These are phyloP conservation scores for Numida meleagris DNA, from an alignment of 2,113 vertebrate genomes.

Conservation along the genomic window DNA sequence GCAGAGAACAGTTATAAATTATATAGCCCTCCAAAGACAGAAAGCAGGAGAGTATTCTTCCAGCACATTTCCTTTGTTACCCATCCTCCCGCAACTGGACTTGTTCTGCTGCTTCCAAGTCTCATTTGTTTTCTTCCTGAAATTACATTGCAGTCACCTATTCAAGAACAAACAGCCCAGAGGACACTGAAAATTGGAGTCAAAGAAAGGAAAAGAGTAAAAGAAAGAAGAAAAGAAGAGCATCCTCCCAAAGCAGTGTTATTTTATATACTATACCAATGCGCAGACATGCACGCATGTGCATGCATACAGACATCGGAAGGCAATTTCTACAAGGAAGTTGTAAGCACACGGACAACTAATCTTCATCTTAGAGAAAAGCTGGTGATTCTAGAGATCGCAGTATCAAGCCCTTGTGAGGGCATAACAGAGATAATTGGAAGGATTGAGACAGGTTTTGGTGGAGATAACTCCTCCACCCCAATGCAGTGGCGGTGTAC, in stretches of 20 bases:
- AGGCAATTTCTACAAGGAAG: background rate
- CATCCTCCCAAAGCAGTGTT: background rate
- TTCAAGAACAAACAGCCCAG: background rate
- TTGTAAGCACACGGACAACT: background rate
- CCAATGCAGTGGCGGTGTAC: background rate
- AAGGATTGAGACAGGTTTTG: background rate
- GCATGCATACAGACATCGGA: background rate
- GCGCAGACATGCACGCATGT: background rate
- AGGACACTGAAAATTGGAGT: constrained; percentile 7
- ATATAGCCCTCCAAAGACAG: constrained; percentile 20
- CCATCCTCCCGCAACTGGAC: background rate
- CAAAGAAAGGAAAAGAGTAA: background rate
- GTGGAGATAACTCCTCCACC: background rate
- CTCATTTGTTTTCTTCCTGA: constrained; percentile 48
- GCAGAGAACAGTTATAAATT: constrained; percentile 58
- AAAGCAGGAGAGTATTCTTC: constrained; percentile 1
- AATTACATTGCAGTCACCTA: constrained; percentile 17
- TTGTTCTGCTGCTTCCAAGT: constrained; percentile 9
- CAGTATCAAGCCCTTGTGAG: background rate
- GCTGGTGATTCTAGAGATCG: background rate
- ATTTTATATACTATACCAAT: background rate
- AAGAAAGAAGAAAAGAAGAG: background rate
- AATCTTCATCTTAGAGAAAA: background rate
- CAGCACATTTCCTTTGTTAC: constrained; percentile 43
- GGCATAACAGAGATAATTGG: background rate